These are phyloP conservation scores for Dunckerocampus dactyliophorus DNA, from an alignment of 2,113 vertebrate species.

Conservation along the genomic window DNA sequence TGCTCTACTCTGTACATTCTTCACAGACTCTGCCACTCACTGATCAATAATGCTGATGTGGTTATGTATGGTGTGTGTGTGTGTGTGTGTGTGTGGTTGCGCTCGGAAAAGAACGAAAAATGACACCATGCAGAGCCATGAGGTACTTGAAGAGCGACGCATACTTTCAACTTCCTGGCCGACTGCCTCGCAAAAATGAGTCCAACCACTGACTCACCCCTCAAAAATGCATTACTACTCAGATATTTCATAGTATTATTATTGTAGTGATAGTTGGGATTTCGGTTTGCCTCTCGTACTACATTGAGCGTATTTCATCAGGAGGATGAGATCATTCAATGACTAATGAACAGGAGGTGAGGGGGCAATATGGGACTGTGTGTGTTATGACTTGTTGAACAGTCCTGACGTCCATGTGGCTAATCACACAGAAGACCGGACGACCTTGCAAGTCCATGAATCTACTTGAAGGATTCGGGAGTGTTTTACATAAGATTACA, in stretches of 20 bases:
- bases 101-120: background rate
- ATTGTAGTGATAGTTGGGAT: background rate
- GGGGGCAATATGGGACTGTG: background rate
- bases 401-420: background rate
- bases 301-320: background rate
- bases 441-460: too few relatives aligned
- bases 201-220: slow-evolving; percentile 22
- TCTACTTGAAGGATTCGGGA: too few relatives aligned
- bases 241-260: background rate
- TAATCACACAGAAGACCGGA: too few relatives aligned
- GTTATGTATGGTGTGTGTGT: background rate
- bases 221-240: slow-evolving; percentile 18
- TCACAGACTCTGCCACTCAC: background rate
- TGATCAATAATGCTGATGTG: too few relatives aligned
- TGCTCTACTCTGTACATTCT: background rate
- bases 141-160: background rate
- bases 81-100: background rate
- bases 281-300: background rate
- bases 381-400: background rate
- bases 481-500: too few relatives aligned
- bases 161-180: slow-evolving; percentile 20
- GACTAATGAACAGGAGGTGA: background rate
- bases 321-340: background rate
- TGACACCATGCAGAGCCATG: slow-evolving; percentile 24
- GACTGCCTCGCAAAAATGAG: slow-evolving; percentile 16